phyloP scores from a whole-genome alignment of 2,797 vertebrate species.

The Parauchenoglanis punctatus region DNA sequence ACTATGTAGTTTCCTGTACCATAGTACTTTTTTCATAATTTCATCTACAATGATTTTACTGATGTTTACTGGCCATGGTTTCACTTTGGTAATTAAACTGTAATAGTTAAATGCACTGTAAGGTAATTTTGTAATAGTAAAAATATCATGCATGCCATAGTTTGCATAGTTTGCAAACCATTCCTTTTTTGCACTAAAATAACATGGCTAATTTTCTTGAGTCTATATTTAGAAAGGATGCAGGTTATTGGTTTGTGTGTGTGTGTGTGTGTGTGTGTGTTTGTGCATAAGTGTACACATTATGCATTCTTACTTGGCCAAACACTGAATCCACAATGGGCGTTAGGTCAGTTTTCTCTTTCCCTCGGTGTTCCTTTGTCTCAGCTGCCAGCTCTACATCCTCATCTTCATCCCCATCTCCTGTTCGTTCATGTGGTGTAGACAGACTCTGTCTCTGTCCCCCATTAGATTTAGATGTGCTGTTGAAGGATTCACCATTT shows the following conservation, averaged over 20 bases:
- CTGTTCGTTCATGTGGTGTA: slow-evolving; percentile 9
- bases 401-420: slow-evolving; percentile 51
- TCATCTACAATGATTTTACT: not conserved
- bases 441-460: slow-evolving; percentile 46
- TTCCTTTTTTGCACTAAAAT: not conserved
- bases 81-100: not conserved
- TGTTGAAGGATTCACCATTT: slow-evolving; percentile 51
- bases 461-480: slow-evolving; percentile 22
- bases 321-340: slow-evolving; percentile 76
- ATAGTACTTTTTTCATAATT: not conserved
- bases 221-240: not conserved
- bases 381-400: slow-evolving; percentile 49
- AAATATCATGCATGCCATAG: not conserved
- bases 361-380: slow-evolving; percentile 65
- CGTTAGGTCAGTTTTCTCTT: slow-evolving; percentile 64
- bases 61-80: not conserved
- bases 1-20: not conserved
- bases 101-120: not conserved
- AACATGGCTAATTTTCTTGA: not conserved
- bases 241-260: not conserved
- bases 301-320: slow-evolving; percentile 72
- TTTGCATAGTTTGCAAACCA: not conserved
- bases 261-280: not conserved
- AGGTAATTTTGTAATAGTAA: not conserved
- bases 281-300: not conserved